Conservation (phyloP, 1,140 invertebrate species). For the Megalopta genalis region DNA sequence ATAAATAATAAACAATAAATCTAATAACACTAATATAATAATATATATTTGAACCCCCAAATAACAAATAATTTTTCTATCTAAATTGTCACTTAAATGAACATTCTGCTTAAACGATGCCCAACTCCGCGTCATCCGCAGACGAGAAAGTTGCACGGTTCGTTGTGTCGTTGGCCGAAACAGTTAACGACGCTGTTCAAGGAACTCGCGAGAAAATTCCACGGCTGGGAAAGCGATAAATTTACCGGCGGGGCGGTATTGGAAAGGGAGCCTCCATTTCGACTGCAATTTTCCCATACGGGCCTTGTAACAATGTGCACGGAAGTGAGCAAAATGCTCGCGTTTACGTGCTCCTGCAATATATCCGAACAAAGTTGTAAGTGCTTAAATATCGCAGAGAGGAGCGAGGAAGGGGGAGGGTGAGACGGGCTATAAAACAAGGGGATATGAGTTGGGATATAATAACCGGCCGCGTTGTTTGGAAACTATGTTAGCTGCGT, state of each 20-base stretch:
- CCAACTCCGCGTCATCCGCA: no score
- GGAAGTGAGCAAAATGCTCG: neutral
- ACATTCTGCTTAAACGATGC: no score
- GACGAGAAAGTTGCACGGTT: neutral
- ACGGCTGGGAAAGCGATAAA: neutral
- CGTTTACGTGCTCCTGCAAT: neutral
- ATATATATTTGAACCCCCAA: no score
- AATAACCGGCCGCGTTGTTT: slow-evolving; percentile 1
- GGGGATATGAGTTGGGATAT: slow-evolving; percentile 10
- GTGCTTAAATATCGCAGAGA: slow-evolving; percentile 13
- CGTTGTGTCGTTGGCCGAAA: neutral
- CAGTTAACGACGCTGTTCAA: neutral
- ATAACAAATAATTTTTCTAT: no score
- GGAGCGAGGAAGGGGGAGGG: no score
- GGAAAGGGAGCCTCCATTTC: neutral
- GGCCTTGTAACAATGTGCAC: slow-evolving; percentile 6
- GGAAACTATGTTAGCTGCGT: neutral
- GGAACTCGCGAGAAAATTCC: neutral
- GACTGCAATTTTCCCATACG: neutral
- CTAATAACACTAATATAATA: no score
- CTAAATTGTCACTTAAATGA: no score
- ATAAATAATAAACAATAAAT: no score
- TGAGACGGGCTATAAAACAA: slow-evolving; percentile 21
- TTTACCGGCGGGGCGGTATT: neutral
- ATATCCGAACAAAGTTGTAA: slow-evolving; percentile 19